Evolutionary conservation across 2,113 vertebrate genomes (phyloP).

Genomic region (Cochlearius cochlearius): DNA sequence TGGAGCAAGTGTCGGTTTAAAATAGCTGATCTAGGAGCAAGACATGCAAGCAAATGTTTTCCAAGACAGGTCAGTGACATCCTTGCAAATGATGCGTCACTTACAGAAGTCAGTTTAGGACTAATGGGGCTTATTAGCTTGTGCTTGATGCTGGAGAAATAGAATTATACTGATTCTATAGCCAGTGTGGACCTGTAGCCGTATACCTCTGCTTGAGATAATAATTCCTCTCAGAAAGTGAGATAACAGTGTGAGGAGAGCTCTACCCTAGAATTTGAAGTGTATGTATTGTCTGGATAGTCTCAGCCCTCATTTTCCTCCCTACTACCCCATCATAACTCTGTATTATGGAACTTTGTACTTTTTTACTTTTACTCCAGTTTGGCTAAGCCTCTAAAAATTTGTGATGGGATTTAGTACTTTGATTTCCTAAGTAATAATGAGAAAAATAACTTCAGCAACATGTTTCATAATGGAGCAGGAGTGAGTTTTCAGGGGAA

Average conservation of each 20-base stretch:
- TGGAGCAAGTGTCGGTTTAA: not conserved
- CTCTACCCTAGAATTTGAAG: not conserved
- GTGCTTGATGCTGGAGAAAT: not conserved
- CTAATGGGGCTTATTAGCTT: not conserved
- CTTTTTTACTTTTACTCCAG: not conserved
- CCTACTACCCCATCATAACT: not conserved
- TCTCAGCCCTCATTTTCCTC: not conserved
- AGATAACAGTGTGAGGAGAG: not conserved
- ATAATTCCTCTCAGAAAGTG: not conserved
- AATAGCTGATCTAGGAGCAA: not conserved
- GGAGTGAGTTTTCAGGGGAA: not conserved
- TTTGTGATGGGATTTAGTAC: not conserved
- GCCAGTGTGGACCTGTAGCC: accelerated
- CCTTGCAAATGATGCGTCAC: not conserved
- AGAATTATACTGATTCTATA: not conserved
- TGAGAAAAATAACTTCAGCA: not conserved
- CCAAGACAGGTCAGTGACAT: not conserved
- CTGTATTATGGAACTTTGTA: not conserved
- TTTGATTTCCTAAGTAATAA: not conserved
- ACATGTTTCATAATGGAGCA: not conserved
- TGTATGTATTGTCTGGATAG: not conserved
- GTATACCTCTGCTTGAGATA: not conserved
- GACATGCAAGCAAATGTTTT: not conserved
- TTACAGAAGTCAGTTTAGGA: not conserved
- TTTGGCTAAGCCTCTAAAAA: not conserved